These are phyloP conservation scores for Diabrotica undecimpunctata DNA, from an alignment of 1,140 invertebrate genomes.

Conservation along the genomic window DNA sequence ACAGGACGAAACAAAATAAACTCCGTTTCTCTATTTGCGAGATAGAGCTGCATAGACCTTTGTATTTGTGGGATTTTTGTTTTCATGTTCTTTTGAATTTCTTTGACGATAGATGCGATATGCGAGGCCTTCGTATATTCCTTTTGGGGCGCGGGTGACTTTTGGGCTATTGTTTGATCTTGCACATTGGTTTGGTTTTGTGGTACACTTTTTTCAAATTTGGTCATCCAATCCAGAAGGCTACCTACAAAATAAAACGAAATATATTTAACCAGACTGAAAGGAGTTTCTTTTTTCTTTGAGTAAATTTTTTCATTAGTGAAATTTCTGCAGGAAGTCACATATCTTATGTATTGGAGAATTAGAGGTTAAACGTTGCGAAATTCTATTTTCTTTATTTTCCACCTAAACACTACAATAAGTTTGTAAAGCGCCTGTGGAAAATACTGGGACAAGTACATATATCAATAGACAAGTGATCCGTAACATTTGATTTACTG, in stretches of 20 bases:
- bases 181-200: conserved; percentile 20
- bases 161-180: conserved; percentile 21
- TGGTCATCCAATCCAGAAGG: conserved; percentile 28
- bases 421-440: no score
- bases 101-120: conserved; percentile 54
- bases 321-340: no score
- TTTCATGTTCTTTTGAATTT: conserved; percentile 71
- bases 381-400: no score
- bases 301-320: no score
- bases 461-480: no score
- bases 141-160: conserved; percentile 46
- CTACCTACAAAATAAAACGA: conserved; percentile 16
- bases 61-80: conserved; percentile 75
- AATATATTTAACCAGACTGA: conserved; percentile 1
- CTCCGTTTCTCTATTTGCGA: conserved; percentile 95
- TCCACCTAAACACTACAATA: no score
- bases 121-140: conserved; percentile 53
- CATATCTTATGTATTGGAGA: no score
- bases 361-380: no score
- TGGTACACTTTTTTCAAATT: conserved; percentile 35
- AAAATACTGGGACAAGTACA: no score
- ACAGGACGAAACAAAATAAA: conserved; percentile 93
- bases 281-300: no score
- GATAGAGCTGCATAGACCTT: conserved; percentile 86
- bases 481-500: no score